A percentile compares a stretch with the other conserved stretches of the same genome.
phyloP scores from a whole-genome alignment of 2,797 vertebrate genomes.

The Centropyge bicolor region DNA sequence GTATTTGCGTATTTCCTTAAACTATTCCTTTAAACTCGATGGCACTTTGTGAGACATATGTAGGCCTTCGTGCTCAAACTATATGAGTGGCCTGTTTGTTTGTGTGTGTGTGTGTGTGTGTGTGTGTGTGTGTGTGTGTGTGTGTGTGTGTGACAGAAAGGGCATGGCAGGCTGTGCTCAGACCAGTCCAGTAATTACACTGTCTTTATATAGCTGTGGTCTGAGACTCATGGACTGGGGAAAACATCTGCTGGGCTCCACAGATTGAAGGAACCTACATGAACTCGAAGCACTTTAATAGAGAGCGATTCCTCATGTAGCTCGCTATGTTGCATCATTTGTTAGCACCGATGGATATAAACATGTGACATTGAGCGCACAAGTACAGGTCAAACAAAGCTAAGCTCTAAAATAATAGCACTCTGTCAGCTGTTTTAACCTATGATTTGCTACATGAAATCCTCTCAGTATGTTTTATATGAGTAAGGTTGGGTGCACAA shows the following conservation, averaged over 20 bases:
- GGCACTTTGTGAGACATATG: constrained; percentile 30
- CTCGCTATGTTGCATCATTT: neutral
- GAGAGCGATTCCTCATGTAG: neutral
- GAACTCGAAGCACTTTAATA: constrained; percentile 29
- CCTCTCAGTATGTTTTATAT: neutral
- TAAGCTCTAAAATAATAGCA: neutral
- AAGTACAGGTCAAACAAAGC: constrained; percentile 19
- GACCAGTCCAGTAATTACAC: constrained; percentile 81
- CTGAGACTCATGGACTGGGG: constrained; percentile 56
- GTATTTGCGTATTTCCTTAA: neutral
- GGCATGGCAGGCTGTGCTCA: constrained; percentile 64
- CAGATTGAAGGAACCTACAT: constrained; percentile 51
- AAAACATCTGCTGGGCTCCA: constrained; percentile 75
- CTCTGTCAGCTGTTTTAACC: neutral
- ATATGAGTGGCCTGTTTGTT: constrained; percentile 39
- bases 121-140: constrained; percentile 4
- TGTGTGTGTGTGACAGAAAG: constrained; percentile 42
- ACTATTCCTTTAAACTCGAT: neutral
- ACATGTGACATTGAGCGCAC: neutral
- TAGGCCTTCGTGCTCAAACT: constrained; percentile 22
- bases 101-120: constrained; percentile 24
- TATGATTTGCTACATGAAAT: constrained; percentile 6
- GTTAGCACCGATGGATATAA: neutral
- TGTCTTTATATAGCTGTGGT: constrained; percentile 82
- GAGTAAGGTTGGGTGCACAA: neutral